Base-by-base conservation (phyloP, 2,113 vertebrate species). In the Gorilla gorilla region DNA sequence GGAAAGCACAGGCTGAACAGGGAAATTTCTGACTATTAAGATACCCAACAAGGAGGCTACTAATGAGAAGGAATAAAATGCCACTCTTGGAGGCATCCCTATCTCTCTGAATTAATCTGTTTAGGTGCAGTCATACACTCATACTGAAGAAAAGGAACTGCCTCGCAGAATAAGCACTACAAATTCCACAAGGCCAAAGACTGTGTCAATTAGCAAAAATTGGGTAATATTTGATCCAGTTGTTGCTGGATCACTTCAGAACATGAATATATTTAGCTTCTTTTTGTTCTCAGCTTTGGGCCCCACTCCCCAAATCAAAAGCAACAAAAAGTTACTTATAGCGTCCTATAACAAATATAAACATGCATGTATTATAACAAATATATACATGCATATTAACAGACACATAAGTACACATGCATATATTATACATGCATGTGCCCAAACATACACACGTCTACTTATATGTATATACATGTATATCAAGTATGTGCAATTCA, bases 61-160 rank as follows among this genome's bases (percentile, higher is more conserved):
- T 30, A 70, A 81, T 10, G 64, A 11, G 8, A 88, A 0, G 18
- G 16, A 27, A 48, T 3, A 22, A 14, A 73, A 40, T 61, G 5
- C 1, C 12, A 5, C 11, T 64, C 7, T 93, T 38, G 25, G 48
- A 57, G 45, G 13, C 20, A 76, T 35, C 23, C 12, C 7, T 3
- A 2, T 30, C 4, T 72, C 2, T 66, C 5, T 17, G 30, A 50
- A 0, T 17, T 16, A 30, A 2, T 57, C 13, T n/a, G 2, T 68
- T 40, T 32, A 59, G 25, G 13, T 30, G 0, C 0, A 68, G 3
- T 50, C 43, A 6, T 17, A 6, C 5, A 38, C 10, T 40, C 6
- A 64, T 7, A 55, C 9, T 40, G 38, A 86, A 2, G 5, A 17
- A 64, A 76, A 75, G 2, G 7, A n/a, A 73, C 2, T 22, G 6